Percentiles rank a stretch among this genome's conserved stretches.
Evolutionary conservation across 2,888 invertebrate genomes (phyloP).

Genomic region (Arge pagana): DNA sequence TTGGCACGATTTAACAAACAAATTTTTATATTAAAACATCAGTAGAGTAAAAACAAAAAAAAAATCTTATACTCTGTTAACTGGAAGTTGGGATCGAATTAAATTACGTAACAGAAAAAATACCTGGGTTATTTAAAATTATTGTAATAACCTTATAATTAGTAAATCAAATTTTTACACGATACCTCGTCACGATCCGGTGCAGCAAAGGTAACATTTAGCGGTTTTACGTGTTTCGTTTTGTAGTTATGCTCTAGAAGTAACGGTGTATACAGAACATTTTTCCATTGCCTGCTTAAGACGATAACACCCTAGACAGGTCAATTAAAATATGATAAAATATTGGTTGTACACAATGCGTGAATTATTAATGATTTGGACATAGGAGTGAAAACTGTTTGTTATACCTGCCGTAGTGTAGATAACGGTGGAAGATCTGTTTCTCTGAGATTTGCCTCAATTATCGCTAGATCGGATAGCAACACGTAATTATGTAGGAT

Average conservation of each 20-base stretch:
- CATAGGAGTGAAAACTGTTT: conserved; percentile 23
- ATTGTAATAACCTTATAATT: conserved; percentile 4
- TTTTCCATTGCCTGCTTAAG: conserved; percentile 95
- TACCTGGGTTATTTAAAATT: conserved; percentile 19
- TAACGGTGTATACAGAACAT: conserved; percentile 90
- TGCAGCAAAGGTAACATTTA: conserved; percentile 88
- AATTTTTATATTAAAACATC: no score
- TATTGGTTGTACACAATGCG: no score
- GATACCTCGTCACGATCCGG: conserved; percentile 80
- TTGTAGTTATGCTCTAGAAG: conserved; percentile 88
- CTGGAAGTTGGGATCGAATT: background rate
- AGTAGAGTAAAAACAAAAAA: background rate
- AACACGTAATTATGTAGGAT: conserved; percentile 85
- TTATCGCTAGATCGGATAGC: conserved; percentile 74
- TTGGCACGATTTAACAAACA: no score
- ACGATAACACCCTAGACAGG: conserved; percentile 85
- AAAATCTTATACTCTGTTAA: background rate
- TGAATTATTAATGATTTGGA: background rate
- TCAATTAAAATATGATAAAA: conserved; percentile 19
- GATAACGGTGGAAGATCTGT: conserved; percentile 85
- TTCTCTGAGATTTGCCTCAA: conserved; percentile 83
- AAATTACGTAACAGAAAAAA: conserved; percentile 13
- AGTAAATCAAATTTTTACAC: no score
- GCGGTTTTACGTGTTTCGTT: conserved; percentile 78
- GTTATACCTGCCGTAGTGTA: conserved; percentile 85